phyloP scores from a whole-genome alignment of 2,888 invertebrate genomes.

The Agrochola lychnidis region DNA sequence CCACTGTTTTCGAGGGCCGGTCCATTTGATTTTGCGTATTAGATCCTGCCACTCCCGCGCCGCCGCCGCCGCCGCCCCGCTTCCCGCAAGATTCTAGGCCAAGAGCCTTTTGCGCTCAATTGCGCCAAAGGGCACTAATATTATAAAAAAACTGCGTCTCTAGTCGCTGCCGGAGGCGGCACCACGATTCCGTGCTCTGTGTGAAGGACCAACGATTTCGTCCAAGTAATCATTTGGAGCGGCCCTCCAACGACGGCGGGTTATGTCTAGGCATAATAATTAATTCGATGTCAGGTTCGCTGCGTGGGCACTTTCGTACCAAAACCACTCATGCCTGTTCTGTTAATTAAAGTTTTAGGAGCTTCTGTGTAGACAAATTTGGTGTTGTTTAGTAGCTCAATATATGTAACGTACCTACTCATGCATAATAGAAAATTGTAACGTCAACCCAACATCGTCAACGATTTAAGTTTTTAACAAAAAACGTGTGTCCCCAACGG shows the following conservation, averaged over 20 bases:
- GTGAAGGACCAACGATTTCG: background rate
- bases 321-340: conserved; percentile 9
- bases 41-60: too few relatives aligned
- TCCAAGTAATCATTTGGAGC: conserved; percentile 29
- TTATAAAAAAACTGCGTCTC: too few relatives aligned
- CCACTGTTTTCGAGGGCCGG: too few relatives aligned
- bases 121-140: too few relatives aligned
- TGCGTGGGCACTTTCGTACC: background rate
- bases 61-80: too few relatives aligned
- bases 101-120: too few relatives aligned
- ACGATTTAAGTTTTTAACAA: background rate
- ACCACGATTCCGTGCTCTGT: too few relatives aligned
- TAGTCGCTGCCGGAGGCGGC: too few relatives aligned
- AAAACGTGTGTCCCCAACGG: too few relatives aligned
- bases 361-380: background rate
- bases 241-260: too few relatives aligned
- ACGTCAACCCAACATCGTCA: background rate
- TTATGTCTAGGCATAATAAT: conserved; percentile 23
- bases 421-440: background rate
- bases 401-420: background rate
- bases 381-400: background rate
- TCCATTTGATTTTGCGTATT: too few relatives aligned
- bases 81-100: too few relatives aligned
- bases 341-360: conserved; percentile 23
- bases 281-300: conserved; percentile 5